Conservation (phyloP, 1,140 invertebrate species). For the Idris sp. region DNA sequence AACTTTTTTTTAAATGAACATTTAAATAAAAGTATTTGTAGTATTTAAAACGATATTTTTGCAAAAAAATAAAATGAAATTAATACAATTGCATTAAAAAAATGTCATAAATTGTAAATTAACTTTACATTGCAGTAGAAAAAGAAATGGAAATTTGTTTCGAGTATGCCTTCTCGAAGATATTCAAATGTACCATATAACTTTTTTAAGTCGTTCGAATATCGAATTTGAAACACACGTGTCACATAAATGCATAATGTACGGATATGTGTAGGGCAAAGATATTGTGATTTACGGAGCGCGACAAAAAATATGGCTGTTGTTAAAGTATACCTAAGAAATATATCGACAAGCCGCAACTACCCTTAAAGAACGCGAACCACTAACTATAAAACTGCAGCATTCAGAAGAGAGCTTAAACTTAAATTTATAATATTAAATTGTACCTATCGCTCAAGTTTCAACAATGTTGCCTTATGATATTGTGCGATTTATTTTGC, state of each 20-base stretch:
- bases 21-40: too few species aligned
- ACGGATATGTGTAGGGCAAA: constrained; percentile 40
- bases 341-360: constrained; percentile 54
- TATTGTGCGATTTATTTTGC: constrained; percentile 42
- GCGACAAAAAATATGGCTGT: constrained; percentile 70
- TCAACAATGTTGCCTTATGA: constrained; percentile 41
- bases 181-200: constrained; percentile 11
- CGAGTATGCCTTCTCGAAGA: neutral
- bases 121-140: too few species aligned
- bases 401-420: constrained; percentile 51
- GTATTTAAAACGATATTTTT: too few species aligned
- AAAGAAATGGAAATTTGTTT: too few species aligned
- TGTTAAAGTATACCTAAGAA: constrained; percentile 67
- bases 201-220: constrained; percentile 20
- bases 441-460: constrained; percentile 23
- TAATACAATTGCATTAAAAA: too few species aligned
- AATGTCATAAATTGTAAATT: too few species aligned
- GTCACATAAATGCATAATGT: constrained; percentile 47
- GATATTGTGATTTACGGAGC: constrained; percentile 67
- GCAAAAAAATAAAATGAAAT: too few species aligned
- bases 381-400: constrained; percentile 52
- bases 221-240: constrained; percentile 47
- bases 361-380: constrained; percentile 39
- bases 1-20: too few species aligned
- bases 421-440: constrained; percentile 30